Evolutionary conservation across 30 jellyfish, hydroid and myxozoan genomes (phyloP).

Genomic region (Turritopsis rubra): DNA sequence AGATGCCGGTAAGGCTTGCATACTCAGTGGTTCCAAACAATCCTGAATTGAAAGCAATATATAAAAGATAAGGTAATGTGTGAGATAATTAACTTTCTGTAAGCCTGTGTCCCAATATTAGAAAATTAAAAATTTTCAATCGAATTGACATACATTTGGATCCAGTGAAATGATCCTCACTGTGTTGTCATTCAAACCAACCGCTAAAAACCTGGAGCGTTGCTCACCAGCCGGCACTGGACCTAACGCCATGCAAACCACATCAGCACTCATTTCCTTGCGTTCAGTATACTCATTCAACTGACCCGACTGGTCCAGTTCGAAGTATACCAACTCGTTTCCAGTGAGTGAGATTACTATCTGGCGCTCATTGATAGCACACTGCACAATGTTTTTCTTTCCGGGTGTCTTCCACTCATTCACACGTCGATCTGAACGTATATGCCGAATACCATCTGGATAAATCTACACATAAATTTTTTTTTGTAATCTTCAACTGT

Average conservation of each 20-base stretch:
- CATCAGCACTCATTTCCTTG: constrained; percentile 97
- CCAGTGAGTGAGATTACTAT: constrained; percentile 96
- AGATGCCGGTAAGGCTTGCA: constrained; percentile 99
- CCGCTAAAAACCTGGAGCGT: constrained; percentile 90
- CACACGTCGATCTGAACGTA: constrained; percentile 92
- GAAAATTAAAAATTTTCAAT: no score
- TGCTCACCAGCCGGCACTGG: constrained; percentile 98
- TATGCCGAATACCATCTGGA: constrained; percentile 98
- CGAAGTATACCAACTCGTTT: constrained; percentile 95
- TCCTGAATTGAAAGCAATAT: constrained; percentile 46
- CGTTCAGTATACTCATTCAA: constrained; percentile 96
- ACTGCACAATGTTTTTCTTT: constrained; percentile 75
- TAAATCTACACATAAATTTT: constrained; percentile 47
- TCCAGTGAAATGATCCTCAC: constrained; percentile 91
- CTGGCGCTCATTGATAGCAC: constrained; percentile 97
- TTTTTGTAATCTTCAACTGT: neutral
- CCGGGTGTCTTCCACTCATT: constrained; percentile 99
- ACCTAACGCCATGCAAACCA: constrained; percentile 98
- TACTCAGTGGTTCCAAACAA: constrained; percentile 97
- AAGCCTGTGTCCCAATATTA: no score
- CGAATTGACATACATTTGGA: constrained; percentile 82
- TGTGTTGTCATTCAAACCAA: constrained; percentile 91
- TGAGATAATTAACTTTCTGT: neutral
- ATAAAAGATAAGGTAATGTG: no score
- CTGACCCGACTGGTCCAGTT: constrained; percentile 98